phyloP scores from a whole-genome alignment of 1,140 invertebrate genomes.

The Lepidurus arcticus region DNA sequence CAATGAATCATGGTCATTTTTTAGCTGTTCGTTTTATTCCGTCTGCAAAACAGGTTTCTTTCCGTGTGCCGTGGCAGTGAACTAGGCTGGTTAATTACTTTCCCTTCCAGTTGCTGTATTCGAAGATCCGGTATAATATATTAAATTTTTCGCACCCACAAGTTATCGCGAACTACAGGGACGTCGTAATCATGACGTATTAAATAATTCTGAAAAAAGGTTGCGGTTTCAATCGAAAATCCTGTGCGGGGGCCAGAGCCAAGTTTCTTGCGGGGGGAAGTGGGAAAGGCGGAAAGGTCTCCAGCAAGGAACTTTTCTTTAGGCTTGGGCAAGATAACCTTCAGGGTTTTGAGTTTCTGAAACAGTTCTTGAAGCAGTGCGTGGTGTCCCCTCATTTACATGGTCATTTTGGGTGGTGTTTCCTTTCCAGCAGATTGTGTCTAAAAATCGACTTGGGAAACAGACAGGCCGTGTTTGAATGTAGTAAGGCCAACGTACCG shows the following conservation, averaged over 20 bases:
- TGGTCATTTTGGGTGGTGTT: background rate
- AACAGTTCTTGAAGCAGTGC: background rate
- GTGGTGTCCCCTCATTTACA: background rate
- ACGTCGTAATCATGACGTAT: background rate
- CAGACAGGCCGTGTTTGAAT: background rate
- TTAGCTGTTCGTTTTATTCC: background rate
- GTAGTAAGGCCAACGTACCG: background rate
- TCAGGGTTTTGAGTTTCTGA: background rate
- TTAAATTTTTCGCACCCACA: too few species aligned
- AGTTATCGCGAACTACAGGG: background rate
- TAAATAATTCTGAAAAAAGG: too few species aligned
- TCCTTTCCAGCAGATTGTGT: background rate
- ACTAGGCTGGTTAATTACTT: too few species aligned
- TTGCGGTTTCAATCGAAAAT: conserved; percentile 9
- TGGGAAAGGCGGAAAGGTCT: conserved; percentile 1
- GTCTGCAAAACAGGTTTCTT: too few species aligned
- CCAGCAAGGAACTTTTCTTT: conserved; percentile 7
- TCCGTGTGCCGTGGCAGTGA: too few species aligned
- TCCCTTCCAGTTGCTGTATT: too few species aligned
- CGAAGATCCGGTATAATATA: too few species aligned
- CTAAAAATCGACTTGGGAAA: background rate
- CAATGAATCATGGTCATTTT: conserved; percentile 2
- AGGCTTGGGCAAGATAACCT: background rate
- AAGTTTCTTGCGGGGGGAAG: background rate
- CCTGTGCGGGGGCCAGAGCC: background rate